Evolutionary conservation across 2,113 vertebrate species (phyloP).

Genomic region (Ibidorhyncha struthersii): DNA sequence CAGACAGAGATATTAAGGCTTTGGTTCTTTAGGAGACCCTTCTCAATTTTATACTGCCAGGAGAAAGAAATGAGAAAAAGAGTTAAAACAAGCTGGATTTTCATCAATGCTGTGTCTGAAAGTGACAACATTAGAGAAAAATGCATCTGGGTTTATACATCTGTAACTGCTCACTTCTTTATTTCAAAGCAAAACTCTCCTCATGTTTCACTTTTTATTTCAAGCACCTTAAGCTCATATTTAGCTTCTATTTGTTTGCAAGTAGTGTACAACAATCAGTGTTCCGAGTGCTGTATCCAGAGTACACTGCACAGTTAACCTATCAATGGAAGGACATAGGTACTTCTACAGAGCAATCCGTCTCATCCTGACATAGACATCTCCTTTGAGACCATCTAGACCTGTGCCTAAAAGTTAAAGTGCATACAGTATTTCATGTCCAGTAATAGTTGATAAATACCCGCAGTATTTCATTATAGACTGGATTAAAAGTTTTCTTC

Average conservation of each 20-base stretch:
- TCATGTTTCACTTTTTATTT: neutral
- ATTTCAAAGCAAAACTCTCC: neutral
- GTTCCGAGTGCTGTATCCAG: neutral
- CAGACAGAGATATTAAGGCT: conserved; percentile 90
- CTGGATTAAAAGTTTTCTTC: conserved; percentile 91
- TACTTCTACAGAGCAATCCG: neutral
- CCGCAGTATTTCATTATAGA: conserved; percentile 90
- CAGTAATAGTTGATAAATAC: conserved; percentile 67
- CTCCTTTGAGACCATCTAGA: neutral
- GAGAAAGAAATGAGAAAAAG: neutral
- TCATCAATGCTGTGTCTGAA: neutral
- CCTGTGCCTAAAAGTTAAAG: neutral
- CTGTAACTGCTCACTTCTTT: neutral
- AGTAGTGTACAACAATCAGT: neutral
- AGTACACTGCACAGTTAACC: neutral
- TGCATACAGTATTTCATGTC: neutral
- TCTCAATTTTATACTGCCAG: conserved; percentile 86
- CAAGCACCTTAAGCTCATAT: neutral
- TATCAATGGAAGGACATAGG: fast-evolving
- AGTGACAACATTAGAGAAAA: neutral
- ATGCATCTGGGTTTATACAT: fast-evolving
- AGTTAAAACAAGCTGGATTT: neutral
- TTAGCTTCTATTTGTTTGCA: neutral
- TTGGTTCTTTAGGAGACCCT: conserved; percentile 78
- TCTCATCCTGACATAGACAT: neutral